These are phyloP conservation scores for Euwallacea fornicatus DNA, from an alignment of 1,140 invertebrate genomes.

Conservation along the genomic window DNA sequence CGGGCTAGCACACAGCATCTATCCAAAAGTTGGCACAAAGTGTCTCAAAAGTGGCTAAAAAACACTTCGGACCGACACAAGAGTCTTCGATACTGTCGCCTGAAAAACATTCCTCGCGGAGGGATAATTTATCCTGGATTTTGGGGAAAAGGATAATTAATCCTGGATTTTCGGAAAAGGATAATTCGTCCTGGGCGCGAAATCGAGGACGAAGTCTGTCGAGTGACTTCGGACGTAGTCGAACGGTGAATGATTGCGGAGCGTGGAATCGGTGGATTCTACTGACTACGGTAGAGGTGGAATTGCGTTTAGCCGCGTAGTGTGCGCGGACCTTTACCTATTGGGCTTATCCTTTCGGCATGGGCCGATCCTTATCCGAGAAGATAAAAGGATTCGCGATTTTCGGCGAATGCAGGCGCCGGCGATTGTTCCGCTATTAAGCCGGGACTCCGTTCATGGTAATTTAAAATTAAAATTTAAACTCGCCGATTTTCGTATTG, in stretches of 20 bases:
- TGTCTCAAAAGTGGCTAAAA: conserved; percentile 7
- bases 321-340: conserved; percentile 2
- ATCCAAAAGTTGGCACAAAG: conserved; percentile 14
- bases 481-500: no score
- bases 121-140: conserved; percentile 12
- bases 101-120: conserved; percentile 26
- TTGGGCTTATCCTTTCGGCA: background rate
- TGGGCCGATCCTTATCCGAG: background rate
- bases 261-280: conserved; percentile 16
- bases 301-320: conserved; percentile 8
- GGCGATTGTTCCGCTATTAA: background rate
- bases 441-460: no score
- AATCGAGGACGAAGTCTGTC: conserved; percentile 1
- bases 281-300: conserved; percentile 18
- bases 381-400: conserved; percentile 1
- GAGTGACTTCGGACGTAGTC: conserved; percentile 21
- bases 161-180: conserved; percentile 12
- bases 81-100: conserved; percentile 28
- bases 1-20: conserved; percentile 15
- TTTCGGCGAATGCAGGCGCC: conserved; percentile 1
- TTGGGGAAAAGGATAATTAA: conserved; percentile 7
- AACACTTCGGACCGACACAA: conserved; percentile 29
- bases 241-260: conserved; percentile 28
- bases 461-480: no score
- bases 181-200: conserved; percentile 17